Percentiles rank a stretch among this genome's conserved stretches.
phyloP scores from a whole-genome alignment of 2,113 vertebrate genomes.

The Marcusenius ussheri region DNA sequence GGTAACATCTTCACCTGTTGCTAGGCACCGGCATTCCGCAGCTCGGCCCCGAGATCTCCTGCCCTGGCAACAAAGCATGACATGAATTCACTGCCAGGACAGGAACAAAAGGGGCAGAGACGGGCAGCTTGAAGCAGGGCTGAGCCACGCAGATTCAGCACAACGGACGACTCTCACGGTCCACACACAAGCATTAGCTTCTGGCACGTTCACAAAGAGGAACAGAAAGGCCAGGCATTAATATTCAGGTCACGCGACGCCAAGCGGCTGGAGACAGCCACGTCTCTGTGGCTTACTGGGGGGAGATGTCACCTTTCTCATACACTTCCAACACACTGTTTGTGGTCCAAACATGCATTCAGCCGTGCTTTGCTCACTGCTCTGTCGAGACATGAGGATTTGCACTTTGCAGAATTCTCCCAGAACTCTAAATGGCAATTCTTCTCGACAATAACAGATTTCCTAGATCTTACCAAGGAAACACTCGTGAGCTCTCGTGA shows the following conservation, averaged over 20 bases:
- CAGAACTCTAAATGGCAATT: neutral
- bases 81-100: constrained; percentile 10
- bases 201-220: neutral
- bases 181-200: neutral
- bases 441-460: neutral
- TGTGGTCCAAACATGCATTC: neutral
- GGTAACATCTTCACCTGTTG: constrained; percentile 36
- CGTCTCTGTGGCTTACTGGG: neutral
- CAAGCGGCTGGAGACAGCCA: neutral
- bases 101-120: constrained; percentile 5
- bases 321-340: neutral
- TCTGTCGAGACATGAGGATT: neutral
- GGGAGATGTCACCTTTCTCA: neutral
- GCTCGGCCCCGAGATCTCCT: constrained; percentile 21
- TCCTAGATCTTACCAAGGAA: neutral
- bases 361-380: neutral
- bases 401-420: neutral
- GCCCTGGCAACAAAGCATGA: constrained; percentile 13
- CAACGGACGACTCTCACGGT: neutral
- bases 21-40: constrained; percentile 38
- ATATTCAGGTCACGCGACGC: neutral
- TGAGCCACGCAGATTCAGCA: neutral
- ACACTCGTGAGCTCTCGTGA: neutral
- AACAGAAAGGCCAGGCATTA: neutral
- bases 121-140: neutral